Base-by-base conservation (phyloP, 1,140 invertebrate genomes). In the Brevipalpus yothersi region DNA sequence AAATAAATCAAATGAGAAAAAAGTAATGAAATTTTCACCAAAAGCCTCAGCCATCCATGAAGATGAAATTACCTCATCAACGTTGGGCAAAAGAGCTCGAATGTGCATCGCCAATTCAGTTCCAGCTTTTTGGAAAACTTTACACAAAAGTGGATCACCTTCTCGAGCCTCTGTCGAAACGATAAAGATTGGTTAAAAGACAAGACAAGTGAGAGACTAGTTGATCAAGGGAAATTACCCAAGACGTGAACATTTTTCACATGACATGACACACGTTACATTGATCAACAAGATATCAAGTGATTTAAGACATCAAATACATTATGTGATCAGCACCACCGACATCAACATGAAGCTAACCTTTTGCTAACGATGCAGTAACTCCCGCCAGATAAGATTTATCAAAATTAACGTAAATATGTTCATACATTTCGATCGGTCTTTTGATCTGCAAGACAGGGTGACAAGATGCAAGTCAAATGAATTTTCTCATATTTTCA, bases 391-490 rank as follows among this genome's bases (percentile, higher is more conserved):
- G 83, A 54, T 77, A 74, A 1, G 82, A 76, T 68, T 95, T 95
- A 58, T 86, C 77, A 68, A 92, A 93, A 53, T 85, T 77, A 1
- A 75, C 75, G 69, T 94, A 93, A 17, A 84, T 77, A 63, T 84
- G 78, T 1, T 80, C 73, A 23, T 93, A 70, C 61, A 94, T 70
- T 68, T 68, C 81, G 62, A 71, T 70, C 19, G 66, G 66, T 21
- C 69, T 73, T 69, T 66, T 60, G 59, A 74, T 66, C 71, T 73
- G 62, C 17, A 60, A 31, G 45, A 65, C 17, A 51, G n/a, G 17
- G 21, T 45, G 3, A 17, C n/a, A 45, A 15, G 49, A 51, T 10
- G 21, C 3, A 8, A 51, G 21, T 40, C 40, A 45, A 49, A 13
- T 39, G 1, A 58, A 42, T 42, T 23, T 54, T 54, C 17, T 3